These are phyloP conservation scores for Vicugna pacos DNA, from an alignment of 2,113 vertebrate species.

Conservation along the genomic window DNA sequence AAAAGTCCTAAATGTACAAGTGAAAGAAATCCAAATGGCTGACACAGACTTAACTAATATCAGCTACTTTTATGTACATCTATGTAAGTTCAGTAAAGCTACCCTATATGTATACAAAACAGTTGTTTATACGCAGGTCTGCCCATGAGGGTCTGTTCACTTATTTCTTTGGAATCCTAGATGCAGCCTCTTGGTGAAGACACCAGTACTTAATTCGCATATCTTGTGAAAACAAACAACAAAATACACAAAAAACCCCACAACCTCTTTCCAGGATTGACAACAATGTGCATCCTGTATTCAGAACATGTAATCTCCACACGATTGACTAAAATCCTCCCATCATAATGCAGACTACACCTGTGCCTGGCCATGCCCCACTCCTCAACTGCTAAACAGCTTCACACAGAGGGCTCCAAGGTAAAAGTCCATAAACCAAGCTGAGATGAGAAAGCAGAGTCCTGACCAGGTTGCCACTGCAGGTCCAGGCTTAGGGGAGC, in stretches of 20 bases:
- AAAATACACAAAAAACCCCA: too few species aligned
- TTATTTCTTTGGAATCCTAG: constrained; percentile 86
- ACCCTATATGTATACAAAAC: constrained; percentile 88
- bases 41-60: constrained; percentile 83
- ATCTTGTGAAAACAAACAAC: constrained; percentile 67
- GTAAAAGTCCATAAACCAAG: constrained; percentile 81
- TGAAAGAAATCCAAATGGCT: constrained; percentile 84
- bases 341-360: constrained; percentile 66
- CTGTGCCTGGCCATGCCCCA: constrained; percentile 71
- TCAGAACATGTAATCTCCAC: constrained; percentile 81
- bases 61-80: constrained; percentile 90
- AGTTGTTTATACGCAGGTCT: constrained; percentile 88
- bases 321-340: constrained; percentile 11
- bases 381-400: constrained; percentile 62
- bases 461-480: constrained; percentile 75
- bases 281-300: constrained; percentile 79
- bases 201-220: constrained; percentile 87
- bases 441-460: constrained; percentile 77
- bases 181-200: constrained; percentile 85
- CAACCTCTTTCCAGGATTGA: constrained; percentile 80
- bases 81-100: constrained; percentile 89
- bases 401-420: constrained; percentile 82
- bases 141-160: constrained; percentile 89
- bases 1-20: constrained; percentile 86
- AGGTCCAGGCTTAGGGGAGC: background rate